A percentile compares a stretch with the other conserved stretches of the same genome.
Evolutionary conservation across 2,888 invertebrate genomes (phyloP).

Genomic region (Xanthostigma xanthostigma): DNA sequence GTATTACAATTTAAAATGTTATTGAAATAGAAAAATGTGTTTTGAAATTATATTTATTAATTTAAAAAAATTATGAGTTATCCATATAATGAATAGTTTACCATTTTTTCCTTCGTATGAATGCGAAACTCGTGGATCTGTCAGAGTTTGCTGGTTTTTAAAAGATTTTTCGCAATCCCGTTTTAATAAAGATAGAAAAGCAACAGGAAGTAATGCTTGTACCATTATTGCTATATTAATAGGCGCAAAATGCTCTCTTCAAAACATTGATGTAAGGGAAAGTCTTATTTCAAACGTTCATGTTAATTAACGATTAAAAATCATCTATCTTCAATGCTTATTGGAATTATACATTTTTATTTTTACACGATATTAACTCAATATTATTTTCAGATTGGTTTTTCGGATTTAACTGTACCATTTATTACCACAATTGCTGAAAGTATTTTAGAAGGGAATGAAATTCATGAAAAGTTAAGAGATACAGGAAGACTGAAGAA

Average conservation of each 20-base stretch:
- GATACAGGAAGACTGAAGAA: slow-evolving; percentile 26
- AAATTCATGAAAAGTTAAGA: slow-evolving; percentile 33
- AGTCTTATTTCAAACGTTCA: background rate
- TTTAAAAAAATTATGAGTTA: background rate
- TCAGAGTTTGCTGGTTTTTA: slow-evolving; percentile 38
- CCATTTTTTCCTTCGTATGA: slow-evolving; percentile 27
- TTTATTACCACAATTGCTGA: slow-evolving; percentile 27
- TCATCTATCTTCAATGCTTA: background rate
- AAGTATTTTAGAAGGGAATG: slow-evolving; percentile 42
- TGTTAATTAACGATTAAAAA: background rate
- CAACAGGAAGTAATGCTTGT: slow-evolving; percentile 41
- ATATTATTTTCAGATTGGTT: background rate
- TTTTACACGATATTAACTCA: background rate
- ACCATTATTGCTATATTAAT: slow-evolving; percentile 42
- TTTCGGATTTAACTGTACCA: background rate
- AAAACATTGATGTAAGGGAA: slow-evolving; percentile 20
- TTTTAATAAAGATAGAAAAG: slow-evolving; percentile 31
- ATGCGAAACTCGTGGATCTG: slow-evolving; percentile 20
- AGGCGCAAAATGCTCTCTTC: slow-evolving; percentile 29
- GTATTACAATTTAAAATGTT: too few relatives aligned
- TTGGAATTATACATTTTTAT: background rate
- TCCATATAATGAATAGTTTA: slow-evolving; percentile 12
- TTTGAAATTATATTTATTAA: too few relatives aligned
- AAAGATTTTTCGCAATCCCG: slow-evolving; percentile 40
- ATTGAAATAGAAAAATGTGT: too few relatives aligned